Evolutionary conservation across 2,797 vertebrate genomes (phyloP), one percentile per base, ranked within the genome.

Genomic region (Phataginus tetradactyla): DNA sequence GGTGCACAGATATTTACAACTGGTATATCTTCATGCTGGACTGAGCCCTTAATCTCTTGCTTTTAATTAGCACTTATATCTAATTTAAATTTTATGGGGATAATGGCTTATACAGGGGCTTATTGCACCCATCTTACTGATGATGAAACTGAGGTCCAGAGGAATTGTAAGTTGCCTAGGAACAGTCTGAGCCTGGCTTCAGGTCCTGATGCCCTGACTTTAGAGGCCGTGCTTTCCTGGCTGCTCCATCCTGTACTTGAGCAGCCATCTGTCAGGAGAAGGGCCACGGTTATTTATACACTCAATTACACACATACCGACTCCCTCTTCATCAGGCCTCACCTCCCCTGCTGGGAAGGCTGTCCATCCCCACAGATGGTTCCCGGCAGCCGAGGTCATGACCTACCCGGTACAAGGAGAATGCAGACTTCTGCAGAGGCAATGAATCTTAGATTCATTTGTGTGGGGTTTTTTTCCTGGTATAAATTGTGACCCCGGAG

Each of bases 401-500:
- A 63, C 80, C 77, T 53, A 14, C 80, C 66, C 68, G 14, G 6
- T 42, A 3, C 57, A 17, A 12, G 27, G 64, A 84, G 51, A 85
- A 32, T 0, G 17, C 69, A 90, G 72, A 81, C 71, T 2, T 63
- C 77, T 23, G 34, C 51, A 42, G 55, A 75, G 59, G 53, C 55
- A 32, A 0, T 42, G 86, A 32, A 32, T n/a, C 80, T 86, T 32
- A 29, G 57, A 25, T 90, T 61, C 17, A 3, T 53, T 49, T 27
- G 63, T 59, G 45, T 45, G 45, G 72, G 37, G 20, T 5, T 53
- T 45, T 57, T 39, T 37, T 10, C 59, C 57, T 9, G n/a, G 21
- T 71, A 39, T 61, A 74, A 86, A 42, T 14, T 77, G 83, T 80
- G 64, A 91, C 61, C 86, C 45, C 27, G 5, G n/a, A 68, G 15